Base-by-base conservation (phyloP, 1,140 invertebrate species). In the Calephelis nemesis region DNA sequence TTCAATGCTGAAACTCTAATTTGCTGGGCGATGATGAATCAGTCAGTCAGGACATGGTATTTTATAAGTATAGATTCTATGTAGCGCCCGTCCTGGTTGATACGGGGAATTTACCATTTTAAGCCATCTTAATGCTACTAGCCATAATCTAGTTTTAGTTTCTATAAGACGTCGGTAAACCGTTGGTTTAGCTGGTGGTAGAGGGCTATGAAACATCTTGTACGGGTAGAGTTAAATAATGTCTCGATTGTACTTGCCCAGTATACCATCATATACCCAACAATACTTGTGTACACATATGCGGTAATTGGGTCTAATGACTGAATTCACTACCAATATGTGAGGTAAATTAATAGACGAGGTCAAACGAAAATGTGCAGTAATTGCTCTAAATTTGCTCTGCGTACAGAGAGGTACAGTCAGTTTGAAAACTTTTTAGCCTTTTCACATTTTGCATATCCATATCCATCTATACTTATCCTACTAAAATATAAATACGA, bases 281-380 rank as follows among this genome's bases (percentile, higher is more conserved):
- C 49, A 52, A 45, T 45, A 47, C 40, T 47, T 42, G 48, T 15
- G 49, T 42, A 54, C 62, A 58, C 66, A 70, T 78, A 76, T 58
- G 73, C 19, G 8, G 74, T 78, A 84, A 84, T 81, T 78, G 70
- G 71, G 63, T 70, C 75, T 80, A 74, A 83, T 83, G 79, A 84
- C 74, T 68, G 75, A 71, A 79, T 80, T 75, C 72, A 76, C 66
- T 74, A 77, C 71, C 74, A 77, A 80, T 82, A 79, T 77, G 74
- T 82, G 79, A 83, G 74, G 84, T 86, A 82, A 86, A 86, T 82
- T 86, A 86, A 86, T 81, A 74, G 81, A 77, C 73, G 85, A 88
- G 85, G 84, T 80, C 79, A 80, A 74, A 70, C 58, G 74, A 77
- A 75, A 74, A 77, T 72, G 67, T 54, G 69, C 62, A 63, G 67